Evolutionary conservation across 1,140 invertebrate species (phyloP).

Genomic region (Dendrolimus kikuchii): DNA sequence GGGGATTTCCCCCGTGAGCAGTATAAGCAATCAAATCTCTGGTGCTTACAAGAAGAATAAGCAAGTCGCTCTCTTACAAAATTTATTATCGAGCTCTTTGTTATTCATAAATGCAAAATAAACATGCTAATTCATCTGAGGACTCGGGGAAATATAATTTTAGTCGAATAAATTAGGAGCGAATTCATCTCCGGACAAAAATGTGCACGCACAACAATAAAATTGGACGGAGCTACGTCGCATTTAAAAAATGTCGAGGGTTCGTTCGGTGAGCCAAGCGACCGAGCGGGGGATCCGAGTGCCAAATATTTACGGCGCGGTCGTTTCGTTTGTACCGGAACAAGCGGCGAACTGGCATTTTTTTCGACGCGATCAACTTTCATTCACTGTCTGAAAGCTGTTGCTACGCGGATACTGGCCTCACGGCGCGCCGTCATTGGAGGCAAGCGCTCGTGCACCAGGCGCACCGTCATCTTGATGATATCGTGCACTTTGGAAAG

Average conservation of each 20-base stretch:
- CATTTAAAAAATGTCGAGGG: conserved; percentile 18
- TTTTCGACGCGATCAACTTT: conserved; percentile 62
- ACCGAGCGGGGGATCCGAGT: conserved; percentile 16
- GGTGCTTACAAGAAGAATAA: conserved; percentile 23
- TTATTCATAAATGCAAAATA: conserved; percentile 34
- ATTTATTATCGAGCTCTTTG: conserved; percentile 27
- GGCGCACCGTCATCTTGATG: conserved; percentile 51
- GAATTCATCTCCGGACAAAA: conserved; percentile 17
- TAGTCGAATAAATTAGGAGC: conserved; percentile 30
- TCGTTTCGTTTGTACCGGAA: conserved; percentile 26
- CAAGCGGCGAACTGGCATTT: conserved; percentile 36
- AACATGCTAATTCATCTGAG: conserved; percentile 29
- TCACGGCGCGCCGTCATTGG: conserved; percentile 53
- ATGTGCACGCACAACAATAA: conserved; percentile 17
- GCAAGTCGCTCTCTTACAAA: conserved; percentile 25
- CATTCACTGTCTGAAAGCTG: conserved; percentile 63
- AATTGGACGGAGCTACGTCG: conserved; percentile 9
- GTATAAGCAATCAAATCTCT: conserved; percentile 14
- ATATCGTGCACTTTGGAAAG: conserved; percentile 64
- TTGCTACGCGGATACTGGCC: conserved; percentile 66
- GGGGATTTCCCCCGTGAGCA: conserved; percentile 14
- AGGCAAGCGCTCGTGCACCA: conserved; percentile 51
- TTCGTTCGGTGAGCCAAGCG: conserved; percentile 11
- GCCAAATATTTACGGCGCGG: conserved; percentile 43
- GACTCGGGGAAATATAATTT: conserved; percentile 31